Evolutionary conservation across 1,140 invertebrate genomes (phyloP), one percentile per base, ranked within the genome.

Genomic region (Triops longicaudatus): DNA sequence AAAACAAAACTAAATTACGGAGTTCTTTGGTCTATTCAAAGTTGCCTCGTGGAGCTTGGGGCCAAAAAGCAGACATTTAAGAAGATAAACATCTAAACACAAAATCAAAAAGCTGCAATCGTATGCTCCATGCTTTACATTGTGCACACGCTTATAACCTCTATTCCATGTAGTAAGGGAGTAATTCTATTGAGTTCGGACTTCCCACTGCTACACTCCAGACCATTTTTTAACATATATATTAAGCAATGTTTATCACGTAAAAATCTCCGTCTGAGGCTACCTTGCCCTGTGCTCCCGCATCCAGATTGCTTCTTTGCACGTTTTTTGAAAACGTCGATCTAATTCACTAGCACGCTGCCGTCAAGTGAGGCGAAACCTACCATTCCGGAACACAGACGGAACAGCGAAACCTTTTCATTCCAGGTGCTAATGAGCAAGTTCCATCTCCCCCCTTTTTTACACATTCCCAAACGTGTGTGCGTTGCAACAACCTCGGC

Each of bases 351-450:
- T 22, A 0, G 50, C n/a, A 63, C n/a, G 50, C 17, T 22, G 50
- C 50, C 50, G 50, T 63, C 31, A 37, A 63, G 9, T 22, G 10
- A 63, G 14, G 14, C 7, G 14, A 63, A 63, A 63, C 50, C 50
- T n/a, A 22, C 50, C 14, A 63, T 63, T 63, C 10, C 17, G 5
- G 50, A 22, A 63, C 14, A 14, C 44, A 63, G 50, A 9, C 50
- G 50, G 50, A 63, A 63, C 50, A 63, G 17, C 5, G 50, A 10
- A 0, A 63, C 50, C 50, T 63, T 63, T 63, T 63, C 50, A 22
- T 63, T 63, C 22, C 11, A 63, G 50, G 50, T 63, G 50, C 50
- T 63, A 63, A 63, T 63, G 50, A 63, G n/a, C 50, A 63, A 63
- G 50, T 22, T 63, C 14, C 14, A 22, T 37, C 31, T 37, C 50